A percentile compares a stretch with the other conserved stretches of the same genome.
These are phyloP conservation scores for Harpalus rufipes DNA, from an alignment of 2,888 invertebrate genomes.

Conservation along the genomic window DNA sequence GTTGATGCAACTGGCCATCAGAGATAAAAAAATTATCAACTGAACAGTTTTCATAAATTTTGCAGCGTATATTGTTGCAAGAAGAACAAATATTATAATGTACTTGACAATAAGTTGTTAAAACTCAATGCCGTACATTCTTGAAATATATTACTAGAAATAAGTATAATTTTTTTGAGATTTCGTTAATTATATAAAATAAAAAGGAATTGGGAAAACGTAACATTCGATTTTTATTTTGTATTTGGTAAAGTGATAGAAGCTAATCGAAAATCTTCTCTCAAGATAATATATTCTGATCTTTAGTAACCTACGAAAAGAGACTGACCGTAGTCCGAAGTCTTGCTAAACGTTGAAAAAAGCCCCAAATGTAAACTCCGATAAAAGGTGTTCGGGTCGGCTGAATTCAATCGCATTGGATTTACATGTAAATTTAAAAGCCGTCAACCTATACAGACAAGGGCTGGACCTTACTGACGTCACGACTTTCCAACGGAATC, in stretches of 20 bases:
- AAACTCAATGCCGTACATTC: no score
- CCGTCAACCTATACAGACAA: slow-evolving; percentile 16
- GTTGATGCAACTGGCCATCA: no score
- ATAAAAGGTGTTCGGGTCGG: slow-evolving; percentile 60
- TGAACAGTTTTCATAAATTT: no score
- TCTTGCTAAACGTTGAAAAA: slow-evolving; percentile 52
- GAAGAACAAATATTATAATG: no score
- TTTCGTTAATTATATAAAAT: no score
- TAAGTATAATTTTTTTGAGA: no score
- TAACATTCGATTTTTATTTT: not conserved
- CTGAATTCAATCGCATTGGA: slow-evolving; percentile 64
- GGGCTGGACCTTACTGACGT: not conserved
- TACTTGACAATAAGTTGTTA: no score
- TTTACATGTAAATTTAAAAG: slow-evolving; percentile 67
- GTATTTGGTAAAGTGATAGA: not conserved
- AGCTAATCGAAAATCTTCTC: not conserved
- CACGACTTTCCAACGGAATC: not conserved
- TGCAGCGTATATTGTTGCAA: no score
- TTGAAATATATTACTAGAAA: no score
- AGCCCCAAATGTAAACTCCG: slow-evolving; percentile 62
- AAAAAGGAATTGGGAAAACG: no score
- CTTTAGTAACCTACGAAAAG: not conserved
- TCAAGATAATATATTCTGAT: not conserved
- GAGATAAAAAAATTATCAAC: no score
- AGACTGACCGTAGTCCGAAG: not conserved